Evolutionary conservation across 2,113 vertebrate species (phyloP), one percentile per base, ranked within the genome.

Genomic region (Rhinogobius similis): DNA sequence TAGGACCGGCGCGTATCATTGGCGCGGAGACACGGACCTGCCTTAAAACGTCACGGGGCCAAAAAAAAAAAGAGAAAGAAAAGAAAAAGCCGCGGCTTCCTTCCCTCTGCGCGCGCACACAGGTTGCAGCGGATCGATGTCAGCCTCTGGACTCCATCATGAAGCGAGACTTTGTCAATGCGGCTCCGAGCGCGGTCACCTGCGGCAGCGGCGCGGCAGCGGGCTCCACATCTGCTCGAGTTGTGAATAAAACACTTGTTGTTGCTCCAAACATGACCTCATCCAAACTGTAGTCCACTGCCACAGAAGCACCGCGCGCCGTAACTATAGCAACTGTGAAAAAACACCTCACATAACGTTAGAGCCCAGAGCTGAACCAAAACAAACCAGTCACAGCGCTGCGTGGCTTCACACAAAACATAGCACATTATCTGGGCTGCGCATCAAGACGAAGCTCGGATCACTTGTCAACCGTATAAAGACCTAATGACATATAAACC

Each of bases 11-110:
- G 86, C 83, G 82, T 88, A 89, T 90, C 90, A 93, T 92, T 93
- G 92, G 93, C 84, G 91, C 76, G 84, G 84, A 82, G 82, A 86
- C 85, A 89, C 90, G 74, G 90, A 92, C 92, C 87, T 89, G 83
- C 91, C 90, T 90, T 90, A 84, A 91, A 87, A 93, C 92, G 92
- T 91, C 88, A 90, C 87, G 18, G 75, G 83, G 83, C 90, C 88
- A 89, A 84, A 88, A 92, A 52, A 36, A 52, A 56, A 58, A 29
- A 56, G 24, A 27, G 55, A 58, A 29, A 58, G 55, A 58, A 41
- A 61, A 32, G 27, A 61, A 61, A 61, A 61, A 61, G 58, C 58
- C 20, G 58, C 58, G 58, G 58, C 58, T 61, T 61, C 58, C 29
- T 61, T 61, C 58, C 27, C 29, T 61, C 58, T 61, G 58, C 58